These are phyloP conservation scores for Acridotheres tristis DNA, from an alignment of 2,797 vertebrate genomes.

Conservation along the genomic window DNA sequence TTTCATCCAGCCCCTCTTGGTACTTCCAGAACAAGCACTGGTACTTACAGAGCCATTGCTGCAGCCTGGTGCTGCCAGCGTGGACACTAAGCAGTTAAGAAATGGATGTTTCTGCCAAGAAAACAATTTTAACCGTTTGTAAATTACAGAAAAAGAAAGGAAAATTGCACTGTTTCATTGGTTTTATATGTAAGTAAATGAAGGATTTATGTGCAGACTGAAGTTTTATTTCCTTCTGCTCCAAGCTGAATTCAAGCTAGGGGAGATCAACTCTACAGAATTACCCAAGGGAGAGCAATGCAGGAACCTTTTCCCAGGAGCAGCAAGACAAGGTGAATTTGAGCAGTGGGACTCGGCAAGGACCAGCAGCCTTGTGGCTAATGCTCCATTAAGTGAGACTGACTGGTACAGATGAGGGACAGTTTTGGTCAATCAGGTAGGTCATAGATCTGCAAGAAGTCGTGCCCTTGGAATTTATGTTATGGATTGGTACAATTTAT, in stretches of 20 bases:
- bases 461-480: not conserved
- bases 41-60: not conserved
- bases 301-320: not conserved
- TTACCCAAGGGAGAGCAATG: not conserved
- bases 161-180: not conserved
- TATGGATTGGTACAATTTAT: not conserved
- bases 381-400: not conserved
- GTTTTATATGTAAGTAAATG: not conserved
- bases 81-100: not conserved
- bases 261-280: not conserved
- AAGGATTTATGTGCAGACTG: not conserved
- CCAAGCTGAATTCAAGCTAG: not conserved
- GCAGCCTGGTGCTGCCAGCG: not conserved
- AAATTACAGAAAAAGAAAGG: not conserved
- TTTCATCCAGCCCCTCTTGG: not conserved
- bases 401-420: not conserved
- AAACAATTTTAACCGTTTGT: not conserved
- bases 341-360: not conserved
- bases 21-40: accelerated
- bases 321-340: not conserved
- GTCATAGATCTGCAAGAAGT: not conserved
- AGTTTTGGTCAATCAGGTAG: not conserved
- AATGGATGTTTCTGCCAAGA: not conserved
- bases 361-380: not conserved
- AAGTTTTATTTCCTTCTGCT: not conserved